Percentiles rank a stretch among this genome's conserved stretches.
These are phyloP conservation scores for Nannoperca australis DNA, from an alignment of 2,797 vertebrate species.

Conservation along the genomic window DNA sequence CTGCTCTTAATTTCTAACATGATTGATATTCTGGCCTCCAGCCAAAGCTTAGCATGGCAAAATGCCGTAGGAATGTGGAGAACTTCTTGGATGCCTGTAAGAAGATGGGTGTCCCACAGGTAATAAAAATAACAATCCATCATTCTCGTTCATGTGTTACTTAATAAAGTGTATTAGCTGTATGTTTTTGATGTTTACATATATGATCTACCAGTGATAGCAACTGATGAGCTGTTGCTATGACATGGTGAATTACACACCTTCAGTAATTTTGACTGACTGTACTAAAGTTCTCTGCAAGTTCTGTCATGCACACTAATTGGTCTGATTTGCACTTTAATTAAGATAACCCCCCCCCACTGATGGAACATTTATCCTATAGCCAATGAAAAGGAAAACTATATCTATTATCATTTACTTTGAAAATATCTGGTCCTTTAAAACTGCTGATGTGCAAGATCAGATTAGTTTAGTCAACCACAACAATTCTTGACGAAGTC, in stretches of 20 bases:
- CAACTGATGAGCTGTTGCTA: not conserved
- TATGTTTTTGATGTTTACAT: not conserved
- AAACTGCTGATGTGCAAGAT: not conserved
- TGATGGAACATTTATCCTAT: not conserved
- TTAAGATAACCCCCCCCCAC: not conserved
- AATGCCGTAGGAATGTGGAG: slow-evolving; percentile 98
- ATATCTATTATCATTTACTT: not conserved
- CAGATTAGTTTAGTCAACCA: not conserved
- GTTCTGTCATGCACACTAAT: slow-evolving; percentile 7
- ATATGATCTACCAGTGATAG: not conserved
- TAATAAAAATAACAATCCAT: slow-evolving; percentile 65
- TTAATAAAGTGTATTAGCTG: not conserved
- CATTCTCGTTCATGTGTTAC: not conserved
- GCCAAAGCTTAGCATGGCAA: slow-evolving; percentile 99
- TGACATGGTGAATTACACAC: not conserved
- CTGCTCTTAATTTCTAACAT: slow-evolving; percentile 30
- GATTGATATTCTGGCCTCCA: slow-evolving; percentile 72
- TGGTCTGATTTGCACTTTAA: not conserved
- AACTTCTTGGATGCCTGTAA: slow-evolving; percentile 98
- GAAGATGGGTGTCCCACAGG: slow-evolving; percentile 97
- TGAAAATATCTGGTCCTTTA: not conserved
- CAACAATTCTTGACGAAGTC: not conserved
- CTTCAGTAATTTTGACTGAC: not conserved
- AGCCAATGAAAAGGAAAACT: not conserved
- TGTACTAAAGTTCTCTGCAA: not conserved